A percentile compares a stretch with the other conserved stretches of the same genome.
These are phyloP conservation scores for Alloplasta piceator DNA, from an alignment of 2,888 invertebrate species.

Conservation along the genomic window DNA sequence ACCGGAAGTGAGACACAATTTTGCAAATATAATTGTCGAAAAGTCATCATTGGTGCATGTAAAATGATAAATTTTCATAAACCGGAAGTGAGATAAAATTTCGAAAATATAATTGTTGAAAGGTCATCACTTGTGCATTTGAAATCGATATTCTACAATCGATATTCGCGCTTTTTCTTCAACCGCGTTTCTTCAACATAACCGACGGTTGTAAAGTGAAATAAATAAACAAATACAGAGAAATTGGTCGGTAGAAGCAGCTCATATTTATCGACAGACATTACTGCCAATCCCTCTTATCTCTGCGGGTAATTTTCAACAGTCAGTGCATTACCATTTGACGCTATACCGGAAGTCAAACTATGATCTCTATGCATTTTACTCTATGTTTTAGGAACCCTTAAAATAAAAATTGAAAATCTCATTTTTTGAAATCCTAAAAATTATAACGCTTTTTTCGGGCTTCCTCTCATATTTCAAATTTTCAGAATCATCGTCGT, in stretches of 20 bases:
- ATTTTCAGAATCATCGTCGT: no score
- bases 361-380: no score
- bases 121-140: not conserved
- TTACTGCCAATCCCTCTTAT: constrained; percentile 26
- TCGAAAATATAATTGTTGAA: not conserved
- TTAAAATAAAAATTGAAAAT: no score
- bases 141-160: not conserved
- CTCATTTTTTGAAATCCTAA: no score
- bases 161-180: not conserved
- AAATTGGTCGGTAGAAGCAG: not conserved
- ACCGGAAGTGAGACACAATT: no score
- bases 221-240: not conserved
- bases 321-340: constrained; percentile 44
- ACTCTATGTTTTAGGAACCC: no score
- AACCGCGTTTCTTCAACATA: not conserved
- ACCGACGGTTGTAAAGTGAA: constrained; percentile 25
- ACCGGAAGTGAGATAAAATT: no score
- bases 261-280: constrained; percentile 13
- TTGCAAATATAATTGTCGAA: no score
- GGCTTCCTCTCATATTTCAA: no score
- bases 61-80: not conserved
- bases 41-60: no score
- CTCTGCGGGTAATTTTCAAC: constrained; percentile 26
- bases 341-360: not conserved
- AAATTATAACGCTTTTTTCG: no score